Base-by-base conservation (phyloP, 2,888 invertebrate species). In the Eupithecia subumbrata region DNA sequence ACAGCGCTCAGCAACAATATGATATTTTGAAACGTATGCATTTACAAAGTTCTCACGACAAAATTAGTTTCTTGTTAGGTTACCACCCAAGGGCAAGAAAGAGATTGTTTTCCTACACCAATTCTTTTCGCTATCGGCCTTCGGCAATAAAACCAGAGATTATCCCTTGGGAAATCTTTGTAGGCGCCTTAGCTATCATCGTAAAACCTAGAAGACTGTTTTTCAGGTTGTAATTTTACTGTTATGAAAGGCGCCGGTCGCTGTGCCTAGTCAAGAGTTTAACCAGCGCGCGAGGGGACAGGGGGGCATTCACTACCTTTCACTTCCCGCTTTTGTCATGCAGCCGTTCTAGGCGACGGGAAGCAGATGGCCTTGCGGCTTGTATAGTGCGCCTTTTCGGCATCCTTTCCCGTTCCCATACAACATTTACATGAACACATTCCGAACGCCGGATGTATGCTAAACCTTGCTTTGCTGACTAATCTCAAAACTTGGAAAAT, bases 241-340 rank as follows among this genome's bases (percentile, higher is more conserved):
- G 81, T 79, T 81, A 76, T 78, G 52, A 75, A 71, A 69, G 76
- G 77, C 74, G 72, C 70, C 84, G 82, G 84, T 85, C 85, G 83
- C 85, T 84, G 84, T 85, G 82, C 81, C 82, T 82, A 83, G 84
- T 84, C 84, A 84, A 85, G 86, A 87, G 87, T 82, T 87, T 87
- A 89, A 86, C 71, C 40, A 73, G 30, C 76, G 85, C 87, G 89
- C 87, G 89, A 90, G 89, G 92, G 92, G 90, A 91, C 92, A 30
- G 30, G 30, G 30, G 30, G 30, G 90, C 93, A 92, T 94, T 94
- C 94, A 91, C 94, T 91, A 91, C 95, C 94, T 95, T 95, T 95
- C 95, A 95, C 95, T 95, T 94, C 95, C 95, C 93, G 92, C 92
- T 94, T 93, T 94, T 94, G 93, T 94, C 90, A 89, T 89, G 87